Evolutionary conservation across 2,888 invertebrate species (phyloP), one percentile per base, ranked within the genome.

Genomic region (Rambutsinella grinnellia): DNA sequence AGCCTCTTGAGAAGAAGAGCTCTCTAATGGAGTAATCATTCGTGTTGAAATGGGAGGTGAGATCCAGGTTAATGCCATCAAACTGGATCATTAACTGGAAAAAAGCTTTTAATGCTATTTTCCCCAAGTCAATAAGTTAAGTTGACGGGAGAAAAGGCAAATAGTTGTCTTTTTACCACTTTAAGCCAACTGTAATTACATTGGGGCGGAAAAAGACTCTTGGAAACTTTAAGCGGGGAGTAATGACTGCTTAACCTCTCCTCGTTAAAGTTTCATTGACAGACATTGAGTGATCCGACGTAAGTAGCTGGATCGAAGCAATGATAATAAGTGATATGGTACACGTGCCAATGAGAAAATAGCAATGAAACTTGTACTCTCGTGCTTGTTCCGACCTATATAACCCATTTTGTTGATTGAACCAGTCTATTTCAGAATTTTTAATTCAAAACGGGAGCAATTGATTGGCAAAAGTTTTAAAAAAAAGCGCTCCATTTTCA

Each of bases 21-120:
- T 51, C 53, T 70, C 62, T 70, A 70, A 70, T 70, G 62, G 70
- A 62, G 63, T 63, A 71, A 71, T 71, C 62, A 62, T 71, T 63
- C 56, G 49, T 46, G 44, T 49, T n/a, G 54, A 49, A 57, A 63
- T 57, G 71, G 56, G 24, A 57, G 57, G 61, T 56, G 56, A 61
- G 56, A 61, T 63, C 36, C 61, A 61, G 62, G 71, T 71, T 71
- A 71, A 71, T 71, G 63, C 56, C 71, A 71, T 70, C 62, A 71
- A 56, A 54, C 62, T 24, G 56, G 71, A 57, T 71, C 71, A 44
- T 62, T 71, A 71, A 54, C 26, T 28, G 36, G 70, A 49, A 57
- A 62, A 53, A 61, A 71, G 17, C 49, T 26, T 27, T 49, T 62
- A 71, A 26, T 61, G 62, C 71, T 53, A 23, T 36, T 36, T 13